A percentile compares a stretch with the other conserved stretches of the same genome.
These are phyloP conservation scores for Trochalopteron elliotii DNA, from an alignment of 2,113 vertebrate species.

Conservation along the genomic window DNA sequence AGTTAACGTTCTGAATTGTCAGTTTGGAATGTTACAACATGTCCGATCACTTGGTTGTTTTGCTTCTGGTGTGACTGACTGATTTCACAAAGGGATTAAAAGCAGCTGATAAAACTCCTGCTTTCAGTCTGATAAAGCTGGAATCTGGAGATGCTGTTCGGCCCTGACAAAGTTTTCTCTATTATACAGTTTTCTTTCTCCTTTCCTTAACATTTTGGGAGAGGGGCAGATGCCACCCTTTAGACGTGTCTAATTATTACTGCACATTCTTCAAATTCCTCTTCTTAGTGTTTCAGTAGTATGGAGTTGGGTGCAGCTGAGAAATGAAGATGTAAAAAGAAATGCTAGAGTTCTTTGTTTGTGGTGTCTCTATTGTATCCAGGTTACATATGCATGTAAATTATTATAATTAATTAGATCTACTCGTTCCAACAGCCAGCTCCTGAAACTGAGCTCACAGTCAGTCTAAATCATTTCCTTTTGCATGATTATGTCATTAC, in stretches of 20 bases:
- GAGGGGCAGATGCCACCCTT: not conserved
- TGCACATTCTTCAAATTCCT: not conserved
- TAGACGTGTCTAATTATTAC: not conserved
- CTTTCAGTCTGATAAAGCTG: not conserved
- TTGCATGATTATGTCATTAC: not conserved
- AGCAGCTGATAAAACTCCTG: not conserved
- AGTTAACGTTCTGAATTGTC: not conserved
- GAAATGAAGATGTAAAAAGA: not conserved
- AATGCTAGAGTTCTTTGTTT: not conserved
- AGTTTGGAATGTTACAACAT: not conserved
- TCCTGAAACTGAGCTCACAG: not conserved
- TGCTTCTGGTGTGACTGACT: not conserved
- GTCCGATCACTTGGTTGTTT: not conserved
- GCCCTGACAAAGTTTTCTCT: not conserved
- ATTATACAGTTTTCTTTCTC: not conserved
- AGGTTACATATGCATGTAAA: not conserved
- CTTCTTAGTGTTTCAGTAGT: not conserved
- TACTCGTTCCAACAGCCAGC: not conserved
- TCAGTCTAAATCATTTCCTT: not conserved
- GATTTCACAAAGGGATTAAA: not conserved
- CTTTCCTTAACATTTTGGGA: not conserved
- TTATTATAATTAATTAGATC: not conserved
- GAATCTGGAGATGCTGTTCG: not conserved
- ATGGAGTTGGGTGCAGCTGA: not conserved
- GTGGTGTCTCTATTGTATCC: not conserved